phyloP scores from a whole-genome alignment of 2,113 vertebrate species.

The Gavia stellata region DNA sequence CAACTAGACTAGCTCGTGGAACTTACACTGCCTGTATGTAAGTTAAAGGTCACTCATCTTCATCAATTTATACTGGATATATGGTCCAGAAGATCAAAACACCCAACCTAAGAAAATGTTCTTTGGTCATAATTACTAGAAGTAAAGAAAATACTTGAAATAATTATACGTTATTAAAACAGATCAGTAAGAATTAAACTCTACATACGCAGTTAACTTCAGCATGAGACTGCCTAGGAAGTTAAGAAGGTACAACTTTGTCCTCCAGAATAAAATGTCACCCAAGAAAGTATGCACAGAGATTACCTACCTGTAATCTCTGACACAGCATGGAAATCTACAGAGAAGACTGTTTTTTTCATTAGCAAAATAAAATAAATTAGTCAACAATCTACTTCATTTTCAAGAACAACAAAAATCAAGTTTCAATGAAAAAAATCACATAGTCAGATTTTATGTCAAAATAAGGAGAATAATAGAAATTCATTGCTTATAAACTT shows the following conservation, averaged over 20 bases:
- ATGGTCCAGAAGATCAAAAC: not conserved
- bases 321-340: not conserved
- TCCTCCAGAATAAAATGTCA: not conserved
- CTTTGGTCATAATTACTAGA: not conserved
- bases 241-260: not conserved
- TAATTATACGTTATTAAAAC: not conserved
- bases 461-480: not conserved
- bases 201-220: not conserved
- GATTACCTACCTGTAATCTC: not conserved
- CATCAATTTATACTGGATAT: not conserved
- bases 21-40: not conserved
- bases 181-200: not conserved
- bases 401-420: not conserved
- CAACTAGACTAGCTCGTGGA: not conserved
- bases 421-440: not conserved
- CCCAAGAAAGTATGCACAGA: not conserved
- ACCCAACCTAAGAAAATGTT: not conserved
- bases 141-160: not conserved
- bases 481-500: not conserved
- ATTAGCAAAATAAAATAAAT: not conserved
- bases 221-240: not conserved
- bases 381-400: not conserved
- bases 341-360: not conserved
- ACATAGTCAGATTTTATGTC: not conserved
- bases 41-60: not conserved